Evolutionary conservation across 2,797 vertebrate genomes (phyloP), one percentile per base, ranked within the genome.

Genomic region (Falco novaeseelandiae): DNA sequence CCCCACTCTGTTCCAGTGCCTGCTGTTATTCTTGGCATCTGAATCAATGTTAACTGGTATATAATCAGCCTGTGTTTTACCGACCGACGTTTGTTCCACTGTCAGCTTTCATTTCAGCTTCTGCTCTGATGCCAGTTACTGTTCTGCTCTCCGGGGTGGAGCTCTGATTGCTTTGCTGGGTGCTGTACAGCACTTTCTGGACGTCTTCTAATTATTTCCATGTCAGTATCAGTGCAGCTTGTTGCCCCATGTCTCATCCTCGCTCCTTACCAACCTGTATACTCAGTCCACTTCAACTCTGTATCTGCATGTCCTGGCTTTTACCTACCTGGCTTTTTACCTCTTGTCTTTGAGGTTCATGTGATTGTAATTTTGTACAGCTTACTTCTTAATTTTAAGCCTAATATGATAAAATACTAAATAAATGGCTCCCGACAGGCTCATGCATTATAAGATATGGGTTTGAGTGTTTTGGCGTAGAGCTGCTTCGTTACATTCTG

Each of bases 91-190:
- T 95, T 83, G 70, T 88, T 90, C 89, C 57, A n/a, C 67, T 79
- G 94, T 96, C 96, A 97, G 89, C 91, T 97, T 96, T 72, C 83
- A 80, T 96, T 92, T 95, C 83, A 27, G 86, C 65, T 84, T 83
- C 88, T 94, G 73, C 76, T 96, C 82, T 49, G 34, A 93, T 83
- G 93, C 92, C 93, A 88, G 90, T 58, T 67, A 14, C 34, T 49
- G 46, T 32, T 87, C 87, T 44, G 34, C 70, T 87, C 58, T 92
- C 74, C 27, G 42, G 70, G 58, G 59, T 62, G 93, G 78, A 73
- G 93, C 88, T 93, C 87, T 59, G 74, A 65, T 92, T 88, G 57
- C 69, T 67, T 79, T 66, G 10, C n/a, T 58, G 95, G 81, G 87
- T 93, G 74, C 90, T 83, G 18, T 48, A 29, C 52, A 36, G 36